Evolutionary conservation across 2,797 vertebrate genomes (phyloP).

Genomic region (Carduelis carduelis): DNA sequence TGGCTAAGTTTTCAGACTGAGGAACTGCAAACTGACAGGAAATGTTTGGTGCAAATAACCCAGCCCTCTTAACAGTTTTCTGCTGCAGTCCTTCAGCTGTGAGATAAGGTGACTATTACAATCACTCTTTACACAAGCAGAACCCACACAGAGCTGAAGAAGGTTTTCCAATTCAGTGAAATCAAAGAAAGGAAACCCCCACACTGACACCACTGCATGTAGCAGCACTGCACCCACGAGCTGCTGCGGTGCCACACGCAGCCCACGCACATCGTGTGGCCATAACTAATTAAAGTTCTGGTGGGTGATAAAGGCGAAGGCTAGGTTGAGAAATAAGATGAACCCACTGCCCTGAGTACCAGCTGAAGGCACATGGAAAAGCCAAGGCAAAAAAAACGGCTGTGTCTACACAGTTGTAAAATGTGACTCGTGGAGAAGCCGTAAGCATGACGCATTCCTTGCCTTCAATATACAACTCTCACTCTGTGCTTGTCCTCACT

Average conservation of each 20-base stretch:
- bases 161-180: not conserved
- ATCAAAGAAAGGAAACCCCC: not conserved
- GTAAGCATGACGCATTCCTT: not conserved
- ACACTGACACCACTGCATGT: not conserved
- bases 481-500: not conserved
- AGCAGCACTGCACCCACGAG: not conserved
- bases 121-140: not conserved
- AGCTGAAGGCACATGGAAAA: not conserved
- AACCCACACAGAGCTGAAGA: not conserved
- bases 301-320: not conserved
- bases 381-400: not conserved
- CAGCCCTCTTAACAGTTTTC: not conserved
- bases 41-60: not conserved
- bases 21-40: not conserved
- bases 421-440: not conserved
- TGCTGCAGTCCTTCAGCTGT: not conserved
- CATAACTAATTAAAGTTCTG: not conserved
- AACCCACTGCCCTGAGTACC: not conserved
- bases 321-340: not conserved
- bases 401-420: not conserved
- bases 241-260: fast-evolving
- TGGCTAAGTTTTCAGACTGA: not conserved
- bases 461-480: not conserved
- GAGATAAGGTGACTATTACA: not conserved
- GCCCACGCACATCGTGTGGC: not conserved